Evolutionary conservation across 2,113 vertebrate species (phyloP), one percentile per base, ranked within the genome.

Genomic region (Pteropus alecto): DNA sequence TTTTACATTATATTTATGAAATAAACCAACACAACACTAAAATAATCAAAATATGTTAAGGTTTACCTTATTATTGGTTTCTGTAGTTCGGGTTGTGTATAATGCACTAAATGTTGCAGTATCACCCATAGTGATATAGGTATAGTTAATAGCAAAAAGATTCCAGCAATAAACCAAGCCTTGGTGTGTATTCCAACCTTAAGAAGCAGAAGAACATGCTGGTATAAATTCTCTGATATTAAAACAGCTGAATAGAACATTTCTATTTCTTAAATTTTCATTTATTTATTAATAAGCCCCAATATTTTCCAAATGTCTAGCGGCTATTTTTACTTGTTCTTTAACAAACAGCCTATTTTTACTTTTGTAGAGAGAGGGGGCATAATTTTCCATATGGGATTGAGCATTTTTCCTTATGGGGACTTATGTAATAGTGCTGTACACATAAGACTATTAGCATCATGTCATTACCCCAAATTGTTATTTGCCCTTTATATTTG

Each of bases 111-210:
- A 97, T 99, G 99, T 94, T 99, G 99, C 0, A 99, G 98, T 97
- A 99, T 99, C 6, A 99, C 99, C 99, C 99, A 99, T 54, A 99
- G 98, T 30, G 99, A 99, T 97, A 99, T 99, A 16, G 99, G 99
- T 95, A 99, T 99, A 12, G 99, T 99, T 99, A 99, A 99, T 18
- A 99, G 99, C 54, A 99, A 98, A 98, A 99, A 99, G 97, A 99
- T 99, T 35, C 99, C 99, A 81, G 99, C 99, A 0, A 99, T 99
- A 98, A 99, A 99, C 99, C 99, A 99, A 67, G 99, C 99, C 98
- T 99, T 99, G 82, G 99, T 99, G 95, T 99, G 99, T 78, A 99
- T 99, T 91, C 99, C 99, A 96, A 99, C 99, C 99, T 99, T 91
- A 63, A 94, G 97, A 89, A 76, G 56, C 68, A 97, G 94, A 84